Evolutionary conservation across 64 coral and sea anemone species (phyloP), one percentile per base, ranked within the genome.

Genomic region (Actinia equina): DNA sequence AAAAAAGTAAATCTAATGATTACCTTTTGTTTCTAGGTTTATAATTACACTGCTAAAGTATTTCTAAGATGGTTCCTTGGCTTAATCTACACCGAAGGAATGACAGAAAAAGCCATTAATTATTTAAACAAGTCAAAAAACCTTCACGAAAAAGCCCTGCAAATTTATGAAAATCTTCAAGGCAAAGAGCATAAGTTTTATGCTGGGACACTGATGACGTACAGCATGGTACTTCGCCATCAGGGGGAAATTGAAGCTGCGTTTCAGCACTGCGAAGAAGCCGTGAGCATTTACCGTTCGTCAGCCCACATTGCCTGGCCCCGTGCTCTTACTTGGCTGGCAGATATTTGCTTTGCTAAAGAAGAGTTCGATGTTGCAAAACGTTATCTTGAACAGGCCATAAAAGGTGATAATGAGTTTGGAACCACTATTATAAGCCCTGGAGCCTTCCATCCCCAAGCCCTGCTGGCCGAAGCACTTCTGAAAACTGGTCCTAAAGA

Each of bases 1-100:
- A 8, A 49, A 49, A 49, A 6, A 49, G 46, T 8, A 49, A 49
- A 1, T 8, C 46, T 49, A 49, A 4, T 49, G 46, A 2, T 49
- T 49, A 4, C 2, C 46, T 49, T 57, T 57, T 57, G 7, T 57
- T 57, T 41, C 12, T 84, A 92, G 65, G 94, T 95, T 26, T 63
- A 87, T 15, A 95, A 95, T 52, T 95, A 95, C 84, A 95, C 94
- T 2, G 94, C 94, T 17, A 95, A 95, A 53, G 88, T 95, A 17
- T 89, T 92, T 59, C 84, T 95, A 0, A 87, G 94, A 15, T 92
- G 87, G 94, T 86, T 92, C 53, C 88, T 95, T 6, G 90, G 90
- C 0, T 52, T 95, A 19, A 80, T 44, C 12, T 86, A 86, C 64
- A 86, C 79, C 11, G 76, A 87, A 42, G 87, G 62, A 3, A 67